A percentile compares a stretch with the other conserved stretches of the same genome.
phyloP scores from a whole-genome alignment of 1,140 invertebrate species.

The Lordiphosa collinella region DNA sequence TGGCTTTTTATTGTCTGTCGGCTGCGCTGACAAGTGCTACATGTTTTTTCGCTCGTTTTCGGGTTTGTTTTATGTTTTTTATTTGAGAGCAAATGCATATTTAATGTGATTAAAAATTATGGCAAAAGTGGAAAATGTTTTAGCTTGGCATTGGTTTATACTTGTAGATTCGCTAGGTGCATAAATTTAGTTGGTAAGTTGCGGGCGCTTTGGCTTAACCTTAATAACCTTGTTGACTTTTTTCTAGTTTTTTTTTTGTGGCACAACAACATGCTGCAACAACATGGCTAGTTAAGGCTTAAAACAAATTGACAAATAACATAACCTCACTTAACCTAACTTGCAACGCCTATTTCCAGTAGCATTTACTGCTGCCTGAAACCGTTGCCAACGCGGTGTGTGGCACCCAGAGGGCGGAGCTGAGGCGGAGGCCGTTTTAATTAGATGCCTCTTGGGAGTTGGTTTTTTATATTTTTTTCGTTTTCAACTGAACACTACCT shows the following conservation, averaged over 20 bases:
- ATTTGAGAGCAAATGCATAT: slow-evolving; percentile 35
- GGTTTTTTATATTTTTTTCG: slow-evolving; percentile 7
- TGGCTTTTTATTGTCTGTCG: slow-evolving; percentile 62
- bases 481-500: slow-evolving; percentile 15
- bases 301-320: slow-evolving; percentile 77
- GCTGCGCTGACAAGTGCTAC: slow-evolving; percentile 69
- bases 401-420: slow-evolving; percentile 21
- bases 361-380: slow-evolving; percentile 15
- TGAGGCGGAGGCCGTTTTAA: slow-evolving; percentile 41
- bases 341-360: slow-evolving; percentile 63
- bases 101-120: slow-evolving; percentile 69
- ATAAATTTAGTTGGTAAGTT: slow-evolving; percentile 5
- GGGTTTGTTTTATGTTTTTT: slow-evolving; percentile 24
- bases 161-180: background rate
- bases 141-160: slow-evolving; percentile 1
- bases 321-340: slow-evolving; percentile 70
- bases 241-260: slow-evolving; percentile 26
- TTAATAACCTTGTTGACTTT: slow-evolving; percentile 63
- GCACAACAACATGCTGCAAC: slow-evolving; percentile 25
- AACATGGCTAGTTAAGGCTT: slow-evolving; percentile 50
- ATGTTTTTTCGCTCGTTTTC: slow-evolving; percentile 69
- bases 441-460: slow-evolving; percentile 58
- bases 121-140: slow-evolving; percentile 32
- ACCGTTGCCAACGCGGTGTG: slow-evolving; percentile 29
- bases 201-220: slow-evolving; percentile 44